Evolutionary conservation across 2,797 vertebrate species (phyloP).

Genomic region (Girardinus metallicus): DNA sequence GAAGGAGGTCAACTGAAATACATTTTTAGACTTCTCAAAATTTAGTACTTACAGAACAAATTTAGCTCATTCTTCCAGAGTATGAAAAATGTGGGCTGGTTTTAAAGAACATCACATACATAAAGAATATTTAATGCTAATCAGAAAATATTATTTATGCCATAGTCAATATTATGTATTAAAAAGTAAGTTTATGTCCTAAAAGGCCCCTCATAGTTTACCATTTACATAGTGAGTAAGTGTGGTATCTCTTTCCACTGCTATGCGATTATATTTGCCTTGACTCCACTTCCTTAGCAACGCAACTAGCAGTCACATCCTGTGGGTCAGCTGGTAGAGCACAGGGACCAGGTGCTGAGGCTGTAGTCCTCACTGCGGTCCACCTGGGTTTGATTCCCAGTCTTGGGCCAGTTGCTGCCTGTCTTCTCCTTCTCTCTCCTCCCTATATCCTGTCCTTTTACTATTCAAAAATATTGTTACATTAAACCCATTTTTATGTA

Average conservation of each 20-base stretch:
- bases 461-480: too few relatives aligned
- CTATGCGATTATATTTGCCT: neutral
- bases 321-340: neutral
- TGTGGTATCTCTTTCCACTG: neutral
- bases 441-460: neutral
- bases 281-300: neutral
- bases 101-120: too few relatives aligned
- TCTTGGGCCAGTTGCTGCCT: neutral
- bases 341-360: neutral
- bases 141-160: too few relatives aligned
- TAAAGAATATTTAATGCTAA: too few relatives aligned
- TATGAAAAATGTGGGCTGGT: neutral
- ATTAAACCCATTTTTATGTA: too few relatives aligned
- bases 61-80: neutral
- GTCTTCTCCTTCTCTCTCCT: neutral
- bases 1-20: too few relatives aligned
- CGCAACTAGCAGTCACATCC: neutral
- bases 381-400: neutral
- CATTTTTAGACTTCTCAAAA: neutral
- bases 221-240: neutral
- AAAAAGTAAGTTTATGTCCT: too few relatives aligned
- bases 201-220: too few relatives aligned
- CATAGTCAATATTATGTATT: too few relatives aligned
- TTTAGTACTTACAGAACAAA: too few relatives aligned
- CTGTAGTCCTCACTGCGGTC: neutral